Base-by-base conservation (phyloP, 2,888 invertebrate species). In the Lochmaea capreae region DNA sequence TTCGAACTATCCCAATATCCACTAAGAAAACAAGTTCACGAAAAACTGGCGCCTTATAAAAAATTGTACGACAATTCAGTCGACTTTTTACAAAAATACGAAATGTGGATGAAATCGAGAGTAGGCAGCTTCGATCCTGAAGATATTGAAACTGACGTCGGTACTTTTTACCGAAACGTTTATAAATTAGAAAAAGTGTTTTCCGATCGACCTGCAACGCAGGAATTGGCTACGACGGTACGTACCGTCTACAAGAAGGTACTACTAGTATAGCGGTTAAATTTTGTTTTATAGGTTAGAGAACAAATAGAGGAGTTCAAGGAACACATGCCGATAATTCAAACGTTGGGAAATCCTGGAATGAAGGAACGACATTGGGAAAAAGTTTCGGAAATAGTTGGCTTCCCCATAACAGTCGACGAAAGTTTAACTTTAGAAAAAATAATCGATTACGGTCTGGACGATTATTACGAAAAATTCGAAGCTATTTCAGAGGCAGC, bases 321-420 rank as follows among this genome's bases (percentile, higher is more conserved):
- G 79, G 91, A 92, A n/a, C 90, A 95, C 81, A 89, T 97, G 91
- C 96, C 98, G 0, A 93, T 98, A n/a, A 94, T 98, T 54, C 92
- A 94, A 85, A 97, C 97, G 0, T 88, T 98, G 22, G 98, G 98
- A 62, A 98, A 98, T 89, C 97, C 97, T 0, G 97, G 97, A 68
- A 92, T 98, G 92, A 95, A 96, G 84, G 90, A 89, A 1, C 91
- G 97, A 0, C 98, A 98, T 86, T 98, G 98, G 98, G 96, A 97
- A 83, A 93, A 94, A 87, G 93, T 98, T 6, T 97, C 97, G 0
- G 97, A 98, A 83, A 95, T 97, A 75, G 95, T 98, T 79, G 98
- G 98, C 0, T 97, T 97, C 86, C 96, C 97, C 0, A 94, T 98
- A 58, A 91, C 93, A 75, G 93, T 97, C 0, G 95, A 97, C 74